Base-by-base conservation (phyloP, 1,140 invertebrate species). In the Armadillidium nasatum region DNA sequence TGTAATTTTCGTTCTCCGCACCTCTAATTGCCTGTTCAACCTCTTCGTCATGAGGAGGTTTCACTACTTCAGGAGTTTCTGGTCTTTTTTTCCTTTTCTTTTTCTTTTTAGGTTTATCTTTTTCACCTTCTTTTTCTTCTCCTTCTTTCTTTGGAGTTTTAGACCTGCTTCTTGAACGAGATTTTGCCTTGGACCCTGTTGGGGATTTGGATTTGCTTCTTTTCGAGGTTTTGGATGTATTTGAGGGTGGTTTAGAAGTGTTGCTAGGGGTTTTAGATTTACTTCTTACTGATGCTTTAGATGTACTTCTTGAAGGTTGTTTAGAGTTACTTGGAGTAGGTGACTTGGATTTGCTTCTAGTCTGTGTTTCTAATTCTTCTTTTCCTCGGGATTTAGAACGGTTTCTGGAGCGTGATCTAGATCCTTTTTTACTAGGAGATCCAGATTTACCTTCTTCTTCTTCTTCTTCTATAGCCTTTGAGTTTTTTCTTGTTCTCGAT, bases 1-100 rank as follows among this genome's bases (percentile, higher is more conserved):
- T 72, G 45, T 73, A 80, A 44, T 80, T 72, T 9, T 76, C 76
- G 19, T 78, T 44, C 45, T 75, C 79, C 13, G 79, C 79, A 67
- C 88, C 87, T 81, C 90, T 89, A 21, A 95, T 88, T 19, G 79
- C 82, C 46, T 60, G 44, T 23, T 60, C 21, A 13, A 77, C 77
- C 23, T 81, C 76, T n/a, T 71, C 71, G 21, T 76, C 68, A 33
- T 33, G 33, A 33, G 33, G 33, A 33, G 33, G 33, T 33, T 33
- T 33, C 33, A 33, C 33, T 33, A 33, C 33, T 6, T 33, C 33
- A 33, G 33, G 33, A 33, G 33, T 33, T 67, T 21, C 71, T 21
- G 44, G 50, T 60, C 19, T 60, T 13, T 13, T 15, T 7, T 60
- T 60, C 11, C 11, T 60, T 7, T 7, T 60, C 11, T 19, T 13